Percentiles rank a stretch among this genome's conserved stretches.
Conservation (phyloP, 2,113 vertebrate species). For the Callocephalon fimbriatum region DNA sequence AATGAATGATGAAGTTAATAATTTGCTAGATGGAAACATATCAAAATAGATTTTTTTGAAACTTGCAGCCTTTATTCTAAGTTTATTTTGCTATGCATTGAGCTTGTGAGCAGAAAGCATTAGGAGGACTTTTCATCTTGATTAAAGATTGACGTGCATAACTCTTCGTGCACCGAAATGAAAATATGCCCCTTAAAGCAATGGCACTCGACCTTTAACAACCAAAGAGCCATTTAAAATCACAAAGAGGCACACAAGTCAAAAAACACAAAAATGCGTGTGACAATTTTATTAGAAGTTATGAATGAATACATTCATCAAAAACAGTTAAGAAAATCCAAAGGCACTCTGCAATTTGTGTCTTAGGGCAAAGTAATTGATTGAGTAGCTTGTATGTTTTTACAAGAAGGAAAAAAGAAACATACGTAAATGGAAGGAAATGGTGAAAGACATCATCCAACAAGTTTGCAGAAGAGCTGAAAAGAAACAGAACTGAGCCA, state of each 20-base stretch:
- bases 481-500: slow-evolving; percentile 25
- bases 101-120: slow-evolving; percentile 7
- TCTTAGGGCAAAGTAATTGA: slow-evolving; percentile 16
- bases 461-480: slow-evolving; percentile 4
- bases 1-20: slow-evolving; percentile 22
- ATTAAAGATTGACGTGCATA: slow-evolving; percentile 57
- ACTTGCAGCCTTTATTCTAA: neutral
- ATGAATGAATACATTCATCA: slow-evolving; percentile 22
- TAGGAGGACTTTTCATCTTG: slow-evolving; percentile 30
- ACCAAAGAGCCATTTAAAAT: slow-evolving; percentile 13
- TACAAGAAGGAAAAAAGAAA: neutral
- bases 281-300: slow-evolving; percentile 43
- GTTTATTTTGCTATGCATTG: neutral
- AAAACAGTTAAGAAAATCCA: slow-evolving; percentile 23
- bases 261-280: slow-evolving; percentile 1
- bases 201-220: slow-evolving; percentile 26
- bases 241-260: slow-evolving; percentile 16
- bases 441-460: slow-evolving; percentile 24
- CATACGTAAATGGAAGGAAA: neutral
- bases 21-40: slow-evolving; percentile 43
- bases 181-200: slow-evolving; percentile 40
- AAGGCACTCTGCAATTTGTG: neutral
- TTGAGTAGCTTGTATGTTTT: slow-evolving; percentile 29
- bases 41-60: neutral
- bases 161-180: neutral